phyloP scores from a whole-genome alignment of 2,888 invertebrate genomes.

The Athrips mouffetella region DNA sequence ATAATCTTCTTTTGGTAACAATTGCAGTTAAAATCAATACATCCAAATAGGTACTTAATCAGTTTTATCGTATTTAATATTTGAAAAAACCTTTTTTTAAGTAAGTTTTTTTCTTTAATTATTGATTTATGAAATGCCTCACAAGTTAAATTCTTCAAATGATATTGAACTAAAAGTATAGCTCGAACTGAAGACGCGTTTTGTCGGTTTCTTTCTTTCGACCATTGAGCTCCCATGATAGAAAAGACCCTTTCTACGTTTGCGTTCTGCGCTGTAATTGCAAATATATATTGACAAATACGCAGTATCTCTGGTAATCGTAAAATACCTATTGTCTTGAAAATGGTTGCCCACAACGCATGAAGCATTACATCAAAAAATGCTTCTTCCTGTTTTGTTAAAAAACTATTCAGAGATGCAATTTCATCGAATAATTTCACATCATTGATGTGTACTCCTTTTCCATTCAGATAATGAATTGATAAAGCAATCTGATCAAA shows the following conservation, averaged over 20 bases:
- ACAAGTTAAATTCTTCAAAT: slow-evolving; percentile 18
- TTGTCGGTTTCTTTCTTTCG: slow-evolving; percentile 15
- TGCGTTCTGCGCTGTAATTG: slow-evolving; percentile 26
- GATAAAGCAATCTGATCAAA: slow-evolving; percentile 21
- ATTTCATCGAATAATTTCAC: slow-evolving; percentile 21
- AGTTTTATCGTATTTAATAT: slow-evolving; percentile 16
- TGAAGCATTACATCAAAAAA: slow-evolving; percentile 20
- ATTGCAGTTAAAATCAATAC: neutral
- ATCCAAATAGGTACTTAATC: slow-evolving; percentile 4
- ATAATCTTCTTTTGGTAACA: no score
- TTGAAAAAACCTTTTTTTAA: slow-evolving; percentile 16
- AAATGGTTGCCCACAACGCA: slow-evolving; percentile 23
- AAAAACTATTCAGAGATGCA: slow-evolving; percentile 23
- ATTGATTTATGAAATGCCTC: slow-evolving; percentile 23
- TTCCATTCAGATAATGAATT: slow-evolving; percentile 23
- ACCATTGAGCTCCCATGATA: no score
- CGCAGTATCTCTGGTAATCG: slow-evolving; percentile 24
- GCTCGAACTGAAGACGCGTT: slow-evolving; percentile 23
- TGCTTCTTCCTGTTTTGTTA: slow-evolving; percentile 23
- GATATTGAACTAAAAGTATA: slow-evolving; percentile 23
- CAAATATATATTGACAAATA: slow-evolving; percentile 24
- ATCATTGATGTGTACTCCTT: slow-evolving; percentile 19
- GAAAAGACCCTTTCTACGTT: slow-evolving; percentile 24
- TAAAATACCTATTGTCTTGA: slow-evolving; percentile 25
- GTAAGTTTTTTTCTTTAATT: slow-evolving; percentile 22